A percentile compares a stretch with the other conserved stretches of the same genome.
These are phyloP conservation scores for Pectinophora gossypiella DNA, from an alignment of 1,140 invertebrate genomes.

Conservation along the genomic window DNA sequence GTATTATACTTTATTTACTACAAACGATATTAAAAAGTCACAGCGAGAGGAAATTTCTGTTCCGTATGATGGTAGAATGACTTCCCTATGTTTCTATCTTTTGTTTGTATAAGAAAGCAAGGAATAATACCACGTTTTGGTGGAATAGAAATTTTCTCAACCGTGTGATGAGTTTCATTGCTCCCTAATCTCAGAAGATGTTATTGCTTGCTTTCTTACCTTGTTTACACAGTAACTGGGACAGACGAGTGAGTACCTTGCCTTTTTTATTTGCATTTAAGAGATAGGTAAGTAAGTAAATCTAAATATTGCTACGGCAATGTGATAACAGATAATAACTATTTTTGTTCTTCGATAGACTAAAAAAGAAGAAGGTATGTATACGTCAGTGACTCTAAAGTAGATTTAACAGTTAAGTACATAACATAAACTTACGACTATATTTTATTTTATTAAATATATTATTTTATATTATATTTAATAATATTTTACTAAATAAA, in stretches of 20 bases:
- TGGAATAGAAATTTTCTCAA: slow-evolving; percentile 76
- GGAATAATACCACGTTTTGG: slow-evolving; percentile 45
- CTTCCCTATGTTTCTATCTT: slow-evolving; percentile 27
- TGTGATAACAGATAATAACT: too few relatives aligned
- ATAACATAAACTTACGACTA: too few relatives aligned
- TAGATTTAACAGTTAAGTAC: too few relatives aligned
- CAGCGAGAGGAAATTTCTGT: slow-evolving; percentile 72
- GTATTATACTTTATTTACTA: slow-evolving; percentile 10
- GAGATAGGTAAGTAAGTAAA: too few relatives aligned
- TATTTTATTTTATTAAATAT: too few relatives aligned
- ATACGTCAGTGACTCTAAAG: too few relatives aligned
- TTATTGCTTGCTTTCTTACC: slow-evolving; percentile 74
- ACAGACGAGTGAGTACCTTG: slow-evolving; percentile 44
- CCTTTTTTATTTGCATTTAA: not conserved
- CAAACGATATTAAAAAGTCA: slow-evolving; percentile 26
- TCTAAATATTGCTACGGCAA: too few relatives aligned
- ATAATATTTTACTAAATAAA: too few relatives aligned
- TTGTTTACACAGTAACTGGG: slow-evolving; percentile 49
- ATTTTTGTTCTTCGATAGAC: too few relatives aligned
- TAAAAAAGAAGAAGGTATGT: too few relatives aligned
- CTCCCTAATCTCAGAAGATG: slow-evolving; percentile 25
- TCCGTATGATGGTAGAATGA: slow-evolving; percentile 60
- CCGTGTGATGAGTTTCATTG: slow-evolving; percentile 59
- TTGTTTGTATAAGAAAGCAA: slow-evolving; percentile 59
- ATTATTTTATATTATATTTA: too few relatives aligned